A percentile compares a stretch with the other conserved stretches of the same genome.
Evolutionary conservation across 1,140 invertebrate species (phyloP).

Genomic region (Aporrectodea caliginosa): DNA sequence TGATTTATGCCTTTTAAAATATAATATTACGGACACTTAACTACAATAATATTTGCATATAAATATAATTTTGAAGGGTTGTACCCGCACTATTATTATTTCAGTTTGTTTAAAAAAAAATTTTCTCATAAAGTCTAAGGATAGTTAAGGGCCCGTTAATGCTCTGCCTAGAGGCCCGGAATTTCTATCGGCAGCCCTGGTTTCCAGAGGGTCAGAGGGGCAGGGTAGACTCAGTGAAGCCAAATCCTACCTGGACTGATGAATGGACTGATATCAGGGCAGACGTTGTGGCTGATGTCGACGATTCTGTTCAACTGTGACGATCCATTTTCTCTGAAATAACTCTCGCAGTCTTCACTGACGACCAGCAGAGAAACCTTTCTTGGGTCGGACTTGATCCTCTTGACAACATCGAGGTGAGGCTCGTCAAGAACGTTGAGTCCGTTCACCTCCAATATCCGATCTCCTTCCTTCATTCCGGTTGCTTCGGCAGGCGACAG

Average conservation of each 20-base stretch:
- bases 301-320: neutral
- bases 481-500: conserved; percentile 81
- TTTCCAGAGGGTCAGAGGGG: too few relatives aligned
- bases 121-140: too few relatives aligned
- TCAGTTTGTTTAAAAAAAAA: too few relatives aligned
- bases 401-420: conserved; percentile 71
- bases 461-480: conserved; percentile 78
- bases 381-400: conserved; percentile 71
- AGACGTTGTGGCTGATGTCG: neutral
- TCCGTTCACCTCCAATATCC: conserved; percentile 66
- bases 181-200: too few relatives aligned
- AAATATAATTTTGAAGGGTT: too few relatives aligned
- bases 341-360: conserved; percentile 72
- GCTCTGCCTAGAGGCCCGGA: too few relatives aligned
- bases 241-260: neutral
- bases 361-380: conserved; percentile 86
- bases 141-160: too few relatives aligned
- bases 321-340: conserved; percentile 62
- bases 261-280: neutral
- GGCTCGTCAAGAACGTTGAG: conserved; percentile 75
- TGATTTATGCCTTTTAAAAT: too few relatives aligned
- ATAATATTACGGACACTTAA: too few relatives aligned
- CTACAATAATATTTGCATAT: too few relatives aligned
- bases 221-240: too few relatives aligned
- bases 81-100: too few relatives aligned